Percentiles rank a stretch among this genome's conserved stretches.
Conservation (phyloP, 1,140 invertebrate species). For the Bombus vancouverensis region DNA sequence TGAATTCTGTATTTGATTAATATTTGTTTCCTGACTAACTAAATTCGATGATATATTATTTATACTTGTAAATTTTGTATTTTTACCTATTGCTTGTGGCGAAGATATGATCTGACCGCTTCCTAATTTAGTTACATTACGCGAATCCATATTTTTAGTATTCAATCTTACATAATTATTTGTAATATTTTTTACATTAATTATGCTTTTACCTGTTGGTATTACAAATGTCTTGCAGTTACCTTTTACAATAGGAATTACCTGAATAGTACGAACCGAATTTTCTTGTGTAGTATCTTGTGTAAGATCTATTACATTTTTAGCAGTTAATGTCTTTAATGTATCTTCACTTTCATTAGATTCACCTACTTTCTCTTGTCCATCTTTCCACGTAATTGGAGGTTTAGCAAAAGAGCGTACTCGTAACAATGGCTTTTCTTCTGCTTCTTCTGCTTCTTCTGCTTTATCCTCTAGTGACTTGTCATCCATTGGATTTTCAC, state of each 20-base stretch:
- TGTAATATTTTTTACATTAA: slow-evolving; percentile 62
- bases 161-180: slow-evolving; percentile 63
- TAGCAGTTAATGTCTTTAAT: slow-evolving; percentile 4
- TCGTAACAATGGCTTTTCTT: slow-evolving; percentile 65
- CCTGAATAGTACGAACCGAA: neutral
- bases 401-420: slow-evolving; percentile 77
- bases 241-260: slow-evolving; percentile 28
- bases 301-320: slow-evolving; percentile 57
- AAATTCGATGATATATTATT: slow-evolving; percentile 29
- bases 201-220: slow-evolving; percentile 41
- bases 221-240: slow-evolving; percentile 40
- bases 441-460: slow-evolving; percentile 14
- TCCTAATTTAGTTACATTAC: neutral
- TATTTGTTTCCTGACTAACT: slow-evolving; percentile 2
- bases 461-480: neutral
- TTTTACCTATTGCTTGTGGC: neutral
- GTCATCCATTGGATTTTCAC: neutral
- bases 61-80: slow-evolving; percentile 1
- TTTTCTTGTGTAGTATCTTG: slow-evolving; percentile 21
- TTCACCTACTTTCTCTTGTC: slow-evolving; percentile 37
- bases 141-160: neutral
- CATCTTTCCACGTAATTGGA: slow-evolving; percentile 70
- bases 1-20: neutral
- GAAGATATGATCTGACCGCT: neutral
- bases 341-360: neutral